phyloP scores from a whole-genome alignment of 2,888 invertebrate species.

The Pyrochroa serraticornis region DNA sequence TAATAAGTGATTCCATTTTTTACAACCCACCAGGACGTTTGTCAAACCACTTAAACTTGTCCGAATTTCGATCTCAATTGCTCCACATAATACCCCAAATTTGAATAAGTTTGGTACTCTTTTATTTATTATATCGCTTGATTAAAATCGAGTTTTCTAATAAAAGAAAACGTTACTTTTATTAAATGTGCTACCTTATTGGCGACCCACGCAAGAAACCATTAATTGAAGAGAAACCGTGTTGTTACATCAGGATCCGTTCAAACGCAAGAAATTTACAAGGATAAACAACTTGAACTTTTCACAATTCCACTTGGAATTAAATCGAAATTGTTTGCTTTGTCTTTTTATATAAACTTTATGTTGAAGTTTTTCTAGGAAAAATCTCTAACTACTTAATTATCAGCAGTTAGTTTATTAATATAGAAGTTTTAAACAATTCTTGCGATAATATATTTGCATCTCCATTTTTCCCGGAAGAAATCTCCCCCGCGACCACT shows the following conservation, averaged over 20 bases:
- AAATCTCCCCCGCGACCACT: no score
- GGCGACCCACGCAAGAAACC: constrained; percentile 34
- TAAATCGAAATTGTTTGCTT: no score
- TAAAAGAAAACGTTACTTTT: constrained; percentile 14
- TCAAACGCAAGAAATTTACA: background rate
- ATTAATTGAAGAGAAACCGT: constrained; percentile 33
- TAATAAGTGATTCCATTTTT: constrained; percentile 19
- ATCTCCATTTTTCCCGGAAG: no score
- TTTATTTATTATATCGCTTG: background rate
- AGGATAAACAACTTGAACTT: background rate
- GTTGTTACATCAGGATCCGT: constrained; percentile 7
- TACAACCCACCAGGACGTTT: constrained; percentile 8
- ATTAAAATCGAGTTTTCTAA: background rate
- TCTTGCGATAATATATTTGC: no score
- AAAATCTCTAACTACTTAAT: no score
- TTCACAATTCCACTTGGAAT: no score
- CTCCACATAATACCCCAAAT: background rate
- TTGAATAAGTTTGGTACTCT: constrained; percentile 1
- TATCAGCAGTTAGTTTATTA: no score
- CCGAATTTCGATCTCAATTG: constrained; percentile 6
- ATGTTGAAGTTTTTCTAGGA: no score
- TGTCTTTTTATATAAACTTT: no score
- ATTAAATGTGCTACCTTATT: constrained; percentile 33
- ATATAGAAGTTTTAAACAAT: no score
- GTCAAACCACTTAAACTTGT: constrained; percentile 22